Base-by-base conservation (phyloP, 2,888 invertebrate species). In the Nectonema munidae region DNA sequence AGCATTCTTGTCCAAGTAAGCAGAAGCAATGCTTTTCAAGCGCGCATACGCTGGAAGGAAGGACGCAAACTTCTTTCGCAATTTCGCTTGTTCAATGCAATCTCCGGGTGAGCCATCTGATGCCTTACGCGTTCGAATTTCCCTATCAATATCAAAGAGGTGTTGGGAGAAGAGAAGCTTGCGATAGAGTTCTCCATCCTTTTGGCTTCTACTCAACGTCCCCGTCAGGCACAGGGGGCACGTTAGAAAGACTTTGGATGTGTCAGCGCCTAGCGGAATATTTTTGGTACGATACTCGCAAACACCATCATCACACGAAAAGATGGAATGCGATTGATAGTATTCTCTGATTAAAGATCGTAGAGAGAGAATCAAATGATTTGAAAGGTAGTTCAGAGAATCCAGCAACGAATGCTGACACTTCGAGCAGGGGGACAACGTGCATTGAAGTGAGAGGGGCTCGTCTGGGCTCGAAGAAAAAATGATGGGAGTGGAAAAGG, bases 351-450 rank as follows among this genome's bases (percentile, higher is more conserved):
- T 64, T 47, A 64, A 66, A 33, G 55, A 54, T 25, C 71, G 63
- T 2, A 77, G 65, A 41, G 63, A 59, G n/a, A 65, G 48, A 30
- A 64, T 63, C 42, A 81, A 51, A 46, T 66, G 64, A 55, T 79
- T 81, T n/a, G n/a, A n/a, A n/a, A n/a, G n/a, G n/a, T n/a, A n/a
- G n/a, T n/a, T n/a, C n/a, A n/a, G n/a, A n/a, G n/a, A n/a, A n/a
- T n/a, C n/a, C n/a, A n/a, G n/a, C n/a, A n/a, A n/a, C n/a, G n/a
- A n/a, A n/a, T n/a, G n/a, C n/a, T n/a, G n/a, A n/a, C n/a, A n/a
- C n/a, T n/a, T n/a, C n/a, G n/a, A n/a, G n/a, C n/a, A n/a, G n/a
- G n/a, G n/a, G n/a, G n/a, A n/a, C n/a, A n/a, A n/a, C n/a, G n/a
- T n/a, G n/a, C n/a, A n/a, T n/a, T n/a, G n/a, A n/a, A n/a, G n/a